Evolutionary conservation across 2,113 vertebrate species (phyloP).

Genomic region (Notothenia coriiceps): DNA sequence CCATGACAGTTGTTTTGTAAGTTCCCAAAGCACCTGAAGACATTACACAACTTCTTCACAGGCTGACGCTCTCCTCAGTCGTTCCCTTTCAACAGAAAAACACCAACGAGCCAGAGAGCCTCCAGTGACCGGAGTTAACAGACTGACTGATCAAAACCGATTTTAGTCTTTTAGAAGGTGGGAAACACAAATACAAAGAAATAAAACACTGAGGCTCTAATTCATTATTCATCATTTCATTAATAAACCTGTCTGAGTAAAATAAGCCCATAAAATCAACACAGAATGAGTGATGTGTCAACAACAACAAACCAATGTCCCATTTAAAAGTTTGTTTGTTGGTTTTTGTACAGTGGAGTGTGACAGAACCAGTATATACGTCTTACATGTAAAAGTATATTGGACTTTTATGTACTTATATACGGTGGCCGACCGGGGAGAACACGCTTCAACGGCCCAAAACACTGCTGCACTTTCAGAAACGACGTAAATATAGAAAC

Average conservation of each 20-base stretch:
- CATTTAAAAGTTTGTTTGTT: background rate
- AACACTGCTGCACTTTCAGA: too few species aligned
- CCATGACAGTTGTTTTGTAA: too few species aligned
- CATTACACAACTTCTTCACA: background rate
- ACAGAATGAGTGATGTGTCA: background rate
- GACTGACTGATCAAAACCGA: background rate
- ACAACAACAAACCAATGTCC: background rate
- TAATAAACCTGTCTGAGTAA: background rate
- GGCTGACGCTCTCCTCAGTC: background rate
- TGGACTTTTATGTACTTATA: background rate
- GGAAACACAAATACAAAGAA: background rate
- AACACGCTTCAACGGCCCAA: too few species aligned
- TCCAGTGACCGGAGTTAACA: background rate
- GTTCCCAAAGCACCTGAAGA: too few species aligned
- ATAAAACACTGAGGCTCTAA: background rate
- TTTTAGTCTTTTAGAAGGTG: background rate
- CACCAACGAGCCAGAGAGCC: background rate
- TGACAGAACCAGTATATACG: too few species aligned
- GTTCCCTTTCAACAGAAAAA: background rate
- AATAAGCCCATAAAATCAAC: background rate
- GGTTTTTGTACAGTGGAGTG: too few species aligned
- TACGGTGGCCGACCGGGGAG: too few species aligned
- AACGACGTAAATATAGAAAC: too few species aligned
- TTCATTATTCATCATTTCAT: slow-evolving; percentile 22
- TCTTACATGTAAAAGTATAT: background rate